Evolutionary conservation across 1,140 invertebrate species (phyloP).

Genomic region (Pseudomyrmex concolor): DNA sequence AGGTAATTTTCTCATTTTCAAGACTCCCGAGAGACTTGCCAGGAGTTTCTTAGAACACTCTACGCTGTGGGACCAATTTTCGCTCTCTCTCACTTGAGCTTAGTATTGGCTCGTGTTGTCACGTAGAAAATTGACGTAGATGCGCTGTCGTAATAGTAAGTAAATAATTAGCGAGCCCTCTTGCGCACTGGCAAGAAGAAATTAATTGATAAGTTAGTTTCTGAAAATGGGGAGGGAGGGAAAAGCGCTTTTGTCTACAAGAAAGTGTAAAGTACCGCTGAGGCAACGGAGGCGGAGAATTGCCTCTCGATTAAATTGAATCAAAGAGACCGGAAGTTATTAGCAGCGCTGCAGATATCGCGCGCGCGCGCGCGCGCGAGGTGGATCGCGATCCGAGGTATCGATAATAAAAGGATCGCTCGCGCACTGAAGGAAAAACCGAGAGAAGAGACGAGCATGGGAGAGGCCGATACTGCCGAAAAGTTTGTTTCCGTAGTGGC

Average conservation of each 20-base stretch:
- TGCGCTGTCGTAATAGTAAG: conserved; percentile 41
- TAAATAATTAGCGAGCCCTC: conserved; percentile 50
- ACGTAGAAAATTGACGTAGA: conserved; percentile 42
- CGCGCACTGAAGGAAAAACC: conserved; percentile 54
- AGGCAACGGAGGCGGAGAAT: background rate
- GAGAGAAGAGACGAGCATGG: conserved; percentile 12
- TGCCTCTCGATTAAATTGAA: conserved; percentile 69
- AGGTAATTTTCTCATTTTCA: conserved; percentile 31
- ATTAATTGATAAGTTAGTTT: conserved; percentile 60
- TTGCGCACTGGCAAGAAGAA: conserved; percentile 32
- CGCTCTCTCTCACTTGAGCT: conserved; percentile 8
- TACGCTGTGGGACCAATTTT: conserved; percentile 2
- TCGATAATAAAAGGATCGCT: conserved; percentile 59
- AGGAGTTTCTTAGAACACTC: conserved; percentile 33
- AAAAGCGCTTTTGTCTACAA: conserved; percentile 42
- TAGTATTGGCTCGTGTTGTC: conserved; percentile 38
- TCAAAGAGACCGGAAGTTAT: conserved; percentile 73
- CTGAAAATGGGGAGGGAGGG: conserved; percentile 21
- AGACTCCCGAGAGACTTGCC: background rate
- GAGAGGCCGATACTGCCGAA: conserved; percentile 70
- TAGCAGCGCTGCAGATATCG: conserved; percentile 64
- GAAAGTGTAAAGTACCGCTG: conserved; percentile 40
- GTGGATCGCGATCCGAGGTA: conserved; percentile 52
- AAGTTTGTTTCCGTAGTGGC: conserved; percentile 74
- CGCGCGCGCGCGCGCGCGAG: background rate